phyloP scores from a whole-genome alignment of 1,140 invertebrate genomes.

The Bicyclus anynana region DNA sequence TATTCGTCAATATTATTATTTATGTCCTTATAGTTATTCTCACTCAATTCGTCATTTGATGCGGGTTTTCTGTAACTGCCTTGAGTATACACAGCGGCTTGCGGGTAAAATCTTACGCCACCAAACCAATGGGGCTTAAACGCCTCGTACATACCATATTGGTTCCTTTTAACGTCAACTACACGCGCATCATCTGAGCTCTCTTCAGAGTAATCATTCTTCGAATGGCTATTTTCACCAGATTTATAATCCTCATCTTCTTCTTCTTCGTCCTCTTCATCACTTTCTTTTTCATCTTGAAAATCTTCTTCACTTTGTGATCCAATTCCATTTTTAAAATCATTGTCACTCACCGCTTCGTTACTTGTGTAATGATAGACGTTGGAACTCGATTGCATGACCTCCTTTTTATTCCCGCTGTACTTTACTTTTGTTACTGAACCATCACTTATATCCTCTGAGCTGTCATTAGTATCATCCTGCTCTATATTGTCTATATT shows the following conservation, averaged over 20 bases:
- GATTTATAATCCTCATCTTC: constrained; percentile 21
- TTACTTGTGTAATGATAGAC: constrained; percentile 40
- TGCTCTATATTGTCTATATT: constrained; percentile 11
- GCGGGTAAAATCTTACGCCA: constrained; percentile 42
- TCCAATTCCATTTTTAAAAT: constrained; percentile 6
- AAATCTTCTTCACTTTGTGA: constrained; percentile 14
- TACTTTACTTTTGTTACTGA: constrained; percentile 17
- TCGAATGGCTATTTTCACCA: constrained; percentile 10
- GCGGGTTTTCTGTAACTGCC: constrained; percentile 26
- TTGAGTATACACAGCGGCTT: constrained; percentile 33
- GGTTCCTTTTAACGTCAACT: constrained; percentile 4
- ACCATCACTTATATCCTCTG: constrained; percentile 38
- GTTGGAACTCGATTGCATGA: constrained; percentile 41
- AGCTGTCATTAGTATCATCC: constrained; percentile 39
- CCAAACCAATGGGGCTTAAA: constrained; percentile 40
- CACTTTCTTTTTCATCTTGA: constrained; percentile 16
- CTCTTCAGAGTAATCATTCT: constrained; percentile 23
- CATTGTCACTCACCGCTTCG: constrained; percentile 16
- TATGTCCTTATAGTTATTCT: constrained; percentile 35
- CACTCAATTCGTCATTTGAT: constrained; percentile 31
- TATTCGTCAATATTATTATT: constrained; percentile 61
- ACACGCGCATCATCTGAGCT: constrained; percentile 26
- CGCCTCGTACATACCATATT: constrained; percentile 38
- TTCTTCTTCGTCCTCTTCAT: constrained; percentile 18
- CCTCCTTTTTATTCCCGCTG: constrained; percentile 31